phyloP scores from a whole-genome alignment of 2,888 invertebrate genomes.

The Eumacrocentrus americanus region DNA sequence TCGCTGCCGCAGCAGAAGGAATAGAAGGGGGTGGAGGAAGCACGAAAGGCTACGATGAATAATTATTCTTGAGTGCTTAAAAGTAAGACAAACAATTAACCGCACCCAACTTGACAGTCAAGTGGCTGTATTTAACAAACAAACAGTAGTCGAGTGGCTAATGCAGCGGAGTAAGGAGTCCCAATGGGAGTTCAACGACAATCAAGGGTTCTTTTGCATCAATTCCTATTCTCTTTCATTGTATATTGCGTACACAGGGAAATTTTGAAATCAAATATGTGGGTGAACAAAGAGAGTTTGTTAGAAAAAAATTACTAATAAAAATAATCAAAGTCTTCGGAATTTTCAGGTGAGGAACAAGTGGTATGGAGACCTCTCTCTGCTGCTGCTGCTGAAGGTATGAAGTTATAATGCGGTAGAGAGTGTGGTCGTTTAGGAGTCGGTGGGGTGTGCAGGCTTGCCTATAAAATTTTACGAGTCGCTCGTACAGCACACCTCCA shows the following conservation, averaged over 20 bases:
- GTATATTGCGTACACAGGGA: no score
- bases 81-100: conserved; percentile 57
- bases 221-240: not conserved
- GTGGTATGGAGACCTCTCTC: not conserved
- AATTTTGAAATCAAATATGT: no score
- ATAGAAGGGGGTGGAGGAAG: conserved; percentile 28
- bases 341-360: conserved; percentile 3
- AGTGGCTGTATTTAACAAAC: conserved; percentile 54
- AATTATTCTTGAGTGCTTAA: conserved; percentile 54
- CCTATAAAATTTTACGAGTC: conserved; percentile 52
- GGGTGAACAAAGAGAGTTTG: not conserved
- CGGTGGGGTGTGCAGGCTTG: conserved; percentile 21
- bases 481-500: conserved; percentile 53
- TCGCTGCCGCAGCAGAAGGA: conserved; percentile 32
- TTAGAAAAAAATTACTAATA: no score
- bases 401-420: conserved; percentile 18
- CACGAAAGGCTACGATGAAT: conserved; percentile 55
- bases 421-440: conserved; percentile 4
- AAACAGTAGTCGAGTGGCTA: conserved; percentile 37
- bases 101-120: conserved; percentile 52
- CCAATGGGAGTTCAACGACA: conserved; percentile 2
- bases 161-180: conserved; percentile 19
- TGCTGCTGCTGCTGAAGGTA: conserved; percentile 21
- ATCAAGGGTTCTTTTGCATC: not conserved
- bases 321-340: not conserved